Base-by-base conservation (phyloP, 2,797 vertebrate genomes). In the Nyctibius grandis region DNA sequence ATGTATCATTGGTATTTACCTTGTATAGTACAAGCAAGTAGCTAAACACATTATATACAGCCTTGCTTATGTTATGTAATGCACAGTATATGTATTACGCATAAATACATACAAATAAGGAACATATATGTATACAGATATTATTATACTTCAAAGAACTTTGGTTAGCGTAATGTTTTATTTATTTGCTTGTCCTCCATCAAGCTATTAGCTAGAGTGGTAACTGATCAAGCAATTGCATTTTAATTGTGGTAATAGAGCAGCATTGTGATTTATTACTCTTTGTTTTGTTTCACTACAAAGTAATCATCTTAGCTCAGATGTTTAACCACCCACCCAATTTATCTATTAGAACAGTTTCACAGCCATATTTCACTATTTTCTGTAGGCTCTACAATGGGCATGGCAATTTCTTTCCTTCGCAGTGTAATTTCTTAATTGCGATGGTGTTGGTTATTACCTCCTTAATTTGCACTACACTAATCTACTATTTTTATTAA, bases 241-340 rank as follows among this genome's bases (percentile, higher is more conserved):
- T 89, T 95, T 92, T 97, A 97, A 97, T 97, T 80, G 61, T 95
- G 78, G 86, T 96, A 96, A 89, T 87, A 92, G 57, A 76, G 63
- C 68, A 33, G 48, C 53, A 95, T 96, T 91, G 88, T 97, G 87
- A 92, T 94, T 97, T 97, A 95, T 96, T 96, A 88, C n/a, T 97
- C 95, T 97, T 96, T 96, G 85, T 91, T 96, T 96, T 97, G 85
- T 97, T 95, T 96, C 84, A 74, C 67, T 96, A 74, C 78, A 77
- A 89, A 96, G 86, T 92, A 96, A 97, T 97, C 93, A 91, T 97
- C 79, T 91, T 91, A 0, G 1, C 77, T 97, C 91, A 95, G 95
- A 91, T 94, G 88, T 93, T 96, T 96, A 87, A 92, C 91, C 68
- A 88, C 91, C 83, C 91, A 82, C 79, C 67, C 91, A 96, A 93